Conservation (phyloP, 2,113 vertebrate species). For the Salvator merianae region DNA sequence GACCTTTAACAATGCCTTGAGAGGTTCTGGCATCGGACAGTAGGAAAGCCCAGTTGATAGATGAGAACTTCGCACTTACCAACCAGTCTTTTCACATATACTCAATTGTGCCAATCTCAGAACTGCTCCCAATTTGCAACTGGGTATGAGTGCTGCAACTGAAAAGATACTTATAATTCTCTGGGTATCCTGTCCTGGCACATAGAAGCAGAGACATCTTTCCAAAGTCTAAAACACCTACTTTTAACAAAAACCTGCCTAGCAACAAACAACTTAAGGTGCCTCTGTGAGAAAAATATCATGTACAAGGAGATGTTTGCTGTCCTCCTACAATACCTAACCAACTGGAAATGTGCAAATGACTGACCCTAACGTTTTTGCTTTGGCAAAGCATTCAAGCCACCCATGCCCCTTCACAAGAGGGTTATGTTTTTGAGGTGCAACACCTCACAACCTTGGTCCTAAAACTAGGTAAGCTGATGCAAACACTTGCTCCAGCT, state of each 20-base stretch:
- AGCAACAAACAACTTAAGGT: background rate
- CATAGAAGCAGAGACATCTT: background rate
- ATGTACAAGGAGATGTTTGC: background rate
- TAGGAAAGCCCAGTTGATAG: too few relatives aligned
- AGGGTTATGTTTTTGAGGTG: too few relatives aligned
- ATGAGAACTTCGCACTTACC: too few relatives aligned
- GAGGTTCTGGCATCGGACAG: background rate
- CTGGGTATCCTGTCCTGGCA: slow-evolving; percentile 2
- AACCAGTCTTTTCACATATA: slow-evolving; percentile 8
- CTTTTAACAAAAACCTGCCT: background rate
- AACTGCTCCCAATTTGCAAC: slow-evolving; percentile 11
- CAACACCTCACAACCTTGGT: too few relatives aligned
- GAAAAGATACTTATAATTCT: slow-evolving; percentile 4
- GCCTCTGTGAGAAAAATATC: background rate
- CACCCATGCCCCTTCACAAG: too few relatives aligned
- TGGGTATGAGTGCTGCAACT: background rate
- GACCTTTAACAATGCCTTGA: background rate
- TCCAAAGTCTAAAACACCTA: background rate
- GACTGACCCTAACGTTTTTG: too few relatives aligned
- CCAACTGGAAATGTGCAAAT: too few relatives aligned
- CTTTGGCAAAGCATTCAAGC: too few relatives aligned
- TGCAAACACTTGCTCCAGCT: too few relatives aligned
- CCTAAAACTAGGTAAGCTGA: too few relatives aligned
- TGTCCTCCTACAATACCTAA: background rate
- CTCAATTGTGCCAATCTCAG: too few relatives aligned